Evolutionary conservation across 92 coral and sea anemone species (phyloP).

Genomic region (Epizoanthus scotinus): DNA sequence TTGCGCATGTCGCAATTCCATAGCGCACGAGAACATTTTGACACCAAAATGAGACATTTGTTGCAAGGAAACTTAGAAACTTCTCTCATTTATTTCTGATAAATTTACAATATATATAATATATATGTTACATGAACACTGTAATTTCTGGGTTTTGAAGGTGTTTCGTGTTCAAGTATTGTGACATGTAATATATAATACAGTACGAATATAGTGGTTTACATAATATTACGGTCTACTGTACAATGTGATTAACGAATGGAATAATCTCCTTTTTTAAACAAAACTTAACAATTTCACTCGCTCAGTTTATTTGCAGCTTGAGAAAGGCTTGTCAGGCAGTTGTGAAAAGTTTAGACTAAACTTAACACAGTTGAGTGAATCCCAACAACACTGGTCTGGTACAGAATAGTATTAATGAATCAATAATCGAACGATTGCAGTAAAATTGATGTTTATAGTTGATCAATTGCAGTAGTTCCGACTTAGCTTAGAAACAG

Average conservation of each 20-base stretch:
- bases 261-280: too few species aligned
- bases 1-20: background rate
- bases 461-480: background rate
- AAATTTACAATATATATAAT: slow-evolving; percentile 20
- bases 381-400: too few species aligned
- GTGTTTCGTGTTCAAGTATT: background rate
- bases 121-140: background rate
- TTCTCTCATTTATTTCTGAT: slow-evolving; percentile 28
- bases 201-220: background rate
- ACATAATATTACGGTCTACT: slow-evolving; percentile 19
- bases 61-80: background rate
- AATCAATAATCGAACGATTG: background rate
- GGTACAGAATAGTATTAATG: too few species aligned
- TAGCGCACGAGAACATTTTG: background rate
- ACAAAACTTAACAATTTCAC: too few species aligned
- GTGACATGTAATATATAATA: background rate
- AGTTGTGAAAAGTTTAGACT: too few species aligned
- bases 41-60: slow-evolving; percentile 1
- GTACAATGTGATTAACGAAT: background rate
- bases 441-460: background rate
- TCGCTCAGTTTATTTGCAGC: too few species aligned
- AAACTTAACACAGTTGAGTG: too few species aligned
- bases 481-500: background rate
- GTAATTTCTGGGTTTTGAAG: background rate
- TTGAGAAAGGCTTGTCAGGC: too few species aligned